A percentile compares a stretch with the other conserved stretches of the same genome.
Conservation (phyloP, 2,113 vertebrate species). For the Ancistrus triradiatus region DNA sequence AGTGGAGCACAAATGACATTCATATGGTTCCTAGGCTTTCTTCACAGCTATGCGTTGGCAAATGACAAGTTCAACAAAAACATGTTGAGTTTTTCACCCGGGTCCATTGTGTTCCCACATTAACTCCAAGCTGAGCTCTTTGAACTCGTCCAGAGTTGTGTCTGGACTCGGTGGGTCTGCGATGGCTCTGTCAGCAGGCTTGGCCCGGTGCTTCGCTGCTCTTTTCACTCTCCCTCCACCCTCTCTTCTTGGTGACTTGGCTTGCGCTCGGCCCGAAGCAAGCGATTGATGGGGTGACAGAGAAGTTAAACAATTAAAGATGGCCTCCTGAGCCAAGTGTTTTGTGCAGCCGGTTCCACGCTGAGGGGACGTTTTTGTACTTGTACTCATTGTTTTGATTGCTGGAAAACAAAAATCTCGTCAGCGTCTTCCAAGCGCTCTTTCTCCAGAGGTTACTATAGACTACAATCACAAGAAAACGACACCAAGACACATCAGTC, state of each 20-base stretch:
- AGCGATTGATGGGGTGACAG: constrained; percentile 57
- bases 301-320: constrained; percentile 61
- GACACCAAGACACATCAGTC: neutral
- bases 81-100: constrained; percentile 71
- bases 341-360: constrained; percentile 45
- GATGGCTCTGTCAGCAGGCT: constrained; percentile 70
- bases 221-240: constrained; percentile 49
- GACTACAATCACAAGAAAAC: constrained; percentile 17
- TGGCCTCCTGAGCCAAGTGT: constrained; percentile 52
- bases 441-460: constrained; percentile 26
- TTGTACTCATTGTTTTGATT: constrained; percentile 49
- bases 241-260: constrained; percentile 49
- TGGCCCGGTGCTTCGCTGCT: constrained; percentile 63
- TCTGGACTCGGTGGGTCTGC: constrained; percentile 66
- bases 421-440: constrained; percentile 39
- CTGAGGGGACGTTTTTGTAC: constrained; percentile 50
- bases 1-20: constrained; percentile 74
- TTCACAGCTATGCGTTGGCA: constrained; percentile 67
- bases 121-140: constrained; percentile 74
- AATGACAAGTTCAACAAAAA: constrained; percentile 78
- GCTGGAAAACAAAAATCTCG: constrained; percentile 24
- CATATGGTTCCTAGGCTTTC: constrained; percentile 73
- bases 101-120: constrained; percentile 71
- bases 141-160: constrained; percentile 72
- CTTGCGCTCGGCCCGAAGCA: constrained; percentile 54